Evolutionary conservation across 1,140 invertebrate species (phyloP).

Genomic region (Drosophila littoralis): DNA sequence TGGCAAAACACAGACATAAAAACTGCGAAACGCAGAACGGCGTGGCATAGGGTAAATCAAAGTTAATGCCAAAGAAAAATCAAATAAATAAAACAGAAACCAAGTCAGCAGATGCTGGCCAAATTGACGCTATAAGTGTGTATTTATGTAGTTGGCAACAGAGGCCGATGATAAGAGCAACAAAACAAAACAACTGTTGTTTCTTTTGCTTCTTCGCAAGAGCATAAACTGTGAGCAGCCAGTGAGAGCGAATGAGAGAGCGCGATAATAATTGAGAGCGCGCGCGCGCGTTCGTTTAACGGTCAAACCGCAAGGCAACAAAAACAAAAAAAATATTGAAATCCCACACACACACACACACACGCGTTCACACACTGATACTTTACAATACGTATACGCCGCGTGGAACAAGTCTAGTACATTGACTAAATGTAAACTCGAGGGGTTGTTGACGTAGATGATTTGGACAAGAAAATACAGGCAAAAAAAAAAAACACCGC

Average conservation of each 20-base stretch:
- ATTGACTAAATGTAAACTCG: slow-evolving; percentile 67
- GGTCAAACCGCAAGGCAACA: slow-evolving; percentile 54
- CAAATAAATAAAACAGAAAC: slow-evolving; percentile 24
- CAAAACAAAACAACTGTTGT: slow-evolving; percentile 14
- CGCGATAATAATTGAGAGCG: slow-evolving; percentile 11
- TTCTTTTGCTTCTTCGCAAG: neutral
- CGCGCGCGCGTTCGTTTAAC: slow-evolving; percentile 42
- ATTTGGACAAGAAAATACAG: slow-evolving; percentile 49
- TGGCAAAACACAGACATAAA: slow-evolving; percentile 1
- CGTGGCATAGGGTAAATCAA: slow-evolving; percentile 60
- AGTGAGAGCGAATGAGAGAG: slow-evolving; percentile 10
- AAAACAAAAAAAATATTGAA: slow-evolving; percentile 16
- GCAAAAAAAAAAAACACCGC: slow-evolving; percentile 14
- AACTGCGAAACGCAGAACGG: slow-evolving; percentile 40
- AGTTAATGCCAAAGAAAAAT: slow-evolving; percentile 46
- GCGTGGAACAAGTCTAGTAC: slow-evolving; percentile 70
- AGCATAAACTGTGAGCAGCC: slow-evolving; percentile 3
- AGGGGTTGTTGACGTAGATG: slow-evolving; percentile 75
- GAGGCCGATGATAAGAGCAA: slow-evolving; percentile 17
- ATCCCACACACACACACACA: slow-evolving; percentile 24
- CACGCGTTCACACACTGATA: neutral
- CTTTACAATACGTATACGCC: slow-evolving; percentile 63
- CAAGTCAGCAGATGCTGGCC: slow-evolving; percentile 69
- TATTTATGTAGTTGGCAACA: slow-evolving; percentile 70
- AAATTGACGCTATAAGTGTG: slow-evolving; percentile 53